Conservation (phyloP, 2,113 vertebrate species). For the Hystrix cristata region DNA sequence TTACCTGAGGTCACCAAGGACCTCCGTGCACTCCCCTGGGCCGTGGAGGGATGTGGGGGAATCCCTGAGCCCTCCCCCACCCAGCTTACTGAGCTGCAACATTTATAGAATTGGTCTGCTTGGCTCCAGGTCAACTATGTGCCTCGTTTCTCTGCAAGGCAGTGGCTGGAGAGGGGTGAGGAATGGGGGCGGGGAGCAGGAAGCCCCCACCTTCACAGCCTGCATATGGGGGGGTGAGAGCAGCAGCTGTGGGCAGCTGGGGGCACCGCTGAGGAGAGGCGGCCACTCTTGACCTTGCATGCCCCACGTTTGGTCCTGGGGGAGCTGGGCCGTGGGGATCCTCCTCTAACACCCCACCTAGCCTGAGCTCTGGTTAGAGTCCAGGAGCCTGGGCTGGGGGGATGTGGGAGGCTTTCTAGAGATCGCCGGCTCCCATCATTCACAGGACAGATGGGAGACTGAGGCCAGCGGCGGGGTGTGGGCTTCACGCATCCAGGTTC, state of each 20-base stretch:
- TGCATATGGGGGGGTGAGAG: slow-evolving; percentile 48
- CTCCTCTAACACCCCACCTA: not conserved
- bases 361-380: not conserved
- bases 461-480: not conserved
- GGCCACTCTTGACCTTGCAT: not conserved
- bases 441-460: not conserved
- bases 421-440: not conserved
- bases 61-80: slow-evolving; percentile 47
- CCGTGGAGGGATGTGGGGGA: not conserved
- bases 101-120: slow-evolving; percentile 86
- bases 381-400: not conserved
- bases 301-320: not conserved
- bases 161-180: slow-evolving; percentile 80
- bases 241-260: not conserved
- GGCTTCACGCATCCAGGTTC: not conserved
- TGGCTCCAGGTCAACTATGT: slow-evolving; percentile 86
- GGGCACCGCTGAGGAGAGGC: not conserved
- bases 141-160: slow-evolving; percentile 79
- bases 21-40: not conserved
- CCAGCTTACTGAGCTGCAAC: slow-evolving; percentile 73
- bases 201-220: slow-evolving; percentile 55
- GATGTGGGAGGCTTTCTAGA: not conserved
- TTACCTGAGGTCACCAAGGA: not conserved
- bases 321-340: not conserved
- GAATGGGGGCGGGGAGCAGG: slow-evolving; percentile 75